A percentile compares a stretch with the other conserved stretches of the same genome.
phyloP scores from a whole-genome alignment of 2,797 vertebrate genomes.

The Calcarius lapponicus region DNA sequence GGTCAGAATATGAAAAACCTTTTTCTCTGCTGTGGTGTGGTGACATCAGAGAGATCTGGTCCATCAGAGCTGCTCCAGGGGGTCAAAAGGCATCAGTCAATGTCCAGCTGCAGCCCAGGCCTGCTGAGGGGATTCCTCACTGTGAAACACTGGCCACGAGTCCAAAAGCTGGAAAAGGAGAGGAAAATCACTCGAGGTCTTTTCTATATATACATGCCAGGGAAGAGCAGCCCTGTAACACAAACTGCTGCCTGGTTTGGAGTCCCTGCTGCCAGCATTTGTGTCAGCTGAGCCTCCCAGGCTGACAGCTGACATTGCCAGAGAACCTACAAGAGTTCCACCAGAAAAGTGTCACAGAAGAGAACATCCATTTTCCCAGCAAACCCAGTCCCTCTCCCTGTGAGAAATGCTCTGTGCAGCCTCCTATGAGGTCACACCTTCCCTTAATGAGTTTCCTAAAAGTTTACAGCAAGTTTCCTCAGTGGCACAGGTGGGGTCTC shows the following conservation, averaged over 20 bases:
- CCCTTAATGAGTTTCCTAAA: conserved; percentile 87
- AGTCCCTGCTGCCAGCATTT: background rate
- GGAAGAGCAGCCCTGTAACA: background rate
- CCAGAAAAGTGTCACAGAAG: background rate
- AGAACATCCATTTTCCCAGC: conserved; percentile 65
- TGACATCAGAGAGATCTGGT: background rate
- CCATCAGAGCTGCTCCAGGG: background rate
- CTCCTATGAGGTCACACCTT: conserved; percentile 81
- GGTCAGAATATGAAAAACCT: background rate
- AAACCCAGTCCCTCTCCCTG: conserved; percentile 79
- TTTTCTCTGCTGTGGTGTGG: background rate
- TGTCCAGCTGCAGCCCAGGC: conserved; percentile 73
- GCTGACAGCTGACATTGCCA: conserved; percentile 69
- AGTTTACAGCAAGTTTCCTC: conserved; percentile 78
- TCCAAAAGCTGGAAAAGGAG: conserved; percentile 72
- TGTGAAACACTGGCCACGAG: conserved; percentile 63
- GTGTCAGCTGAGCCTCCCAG: conserved; percentile 71
- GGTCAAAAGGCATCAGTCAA: conserved; percentile 78
- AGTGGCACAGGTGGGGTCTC: conserved; percentile 83
- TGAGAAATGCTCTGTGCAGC: conserved; percentile 69
- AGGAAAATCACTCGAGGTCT: conserved; percentile 44
- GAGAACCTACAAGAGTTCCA: conserved; percentile 45
- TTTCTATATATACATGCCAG: background rate
- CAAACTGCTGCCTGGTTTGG: background rate
- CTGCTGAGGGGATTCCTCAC: conserved; percentile 73